phyloP scores from a whole-genome alignment of 2,113 vertebrate genomes.

The Dicaeum eximium region DNA sequence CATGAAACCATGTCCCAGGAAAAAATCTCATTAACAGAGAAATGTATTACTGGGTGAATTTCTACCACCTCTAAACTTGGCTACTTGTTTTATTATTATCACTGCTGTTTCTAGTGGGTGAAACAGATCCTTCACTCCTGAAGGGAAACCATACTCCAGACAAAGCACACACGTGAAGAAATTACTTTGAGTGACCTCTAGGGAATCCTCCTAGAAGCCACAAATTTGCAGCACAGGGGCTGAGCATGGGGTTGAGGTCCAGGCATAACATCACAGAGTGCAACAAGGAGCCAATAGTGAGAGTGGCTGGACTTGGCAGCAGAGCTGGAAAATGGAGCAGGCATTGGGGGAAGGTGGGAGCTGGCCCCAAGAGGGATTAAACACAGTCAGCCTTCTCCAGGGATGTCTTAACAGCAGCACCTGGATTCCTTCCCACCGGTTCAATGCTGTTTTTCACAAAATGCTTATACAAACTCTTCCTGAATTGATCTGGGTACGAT shows the following conservation, averaged over 20 bases:
- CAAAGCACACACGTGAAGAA: neutral
- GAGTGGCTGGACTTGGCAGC: fast-evolving
- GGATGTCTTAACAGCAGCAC: neutral
- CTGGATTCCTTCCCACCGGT: neutral
- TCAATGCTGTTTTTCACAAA: neutral
- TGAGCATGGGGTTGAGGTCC: fast-evolving
- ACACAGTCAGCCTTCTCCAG: neutral
- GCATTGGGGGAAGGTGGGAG: neutral
- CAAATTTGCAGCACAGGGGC: neutral
- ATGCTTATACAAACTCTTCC: neutral
- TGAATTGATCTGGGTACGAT: fast-evolving
- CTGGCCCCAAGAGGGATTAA: neutral
- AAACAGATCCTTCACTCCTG: neutral
- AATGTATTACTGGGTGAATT: neutral
- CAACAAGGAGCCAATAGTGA: fast-evolving
- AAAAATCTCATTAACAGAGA: neutral
- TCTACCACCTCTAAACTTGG: neutral
- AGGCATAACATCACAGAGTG: too few species aligned
- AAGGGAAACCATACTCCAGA: neutral
- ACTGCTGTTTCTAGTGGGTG: neutral
- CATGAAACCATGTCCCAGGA: neutral
- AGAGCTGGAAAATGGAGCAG: neutral
- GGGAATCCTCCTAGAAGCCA: neutral
- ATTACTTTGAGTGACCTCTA: neutral
- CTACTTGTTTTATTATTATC: neutral